phyloP scores from a whole-genome alignment of 2,113 vertebrate genomes.

The Sprattus sprattus region DNA sequence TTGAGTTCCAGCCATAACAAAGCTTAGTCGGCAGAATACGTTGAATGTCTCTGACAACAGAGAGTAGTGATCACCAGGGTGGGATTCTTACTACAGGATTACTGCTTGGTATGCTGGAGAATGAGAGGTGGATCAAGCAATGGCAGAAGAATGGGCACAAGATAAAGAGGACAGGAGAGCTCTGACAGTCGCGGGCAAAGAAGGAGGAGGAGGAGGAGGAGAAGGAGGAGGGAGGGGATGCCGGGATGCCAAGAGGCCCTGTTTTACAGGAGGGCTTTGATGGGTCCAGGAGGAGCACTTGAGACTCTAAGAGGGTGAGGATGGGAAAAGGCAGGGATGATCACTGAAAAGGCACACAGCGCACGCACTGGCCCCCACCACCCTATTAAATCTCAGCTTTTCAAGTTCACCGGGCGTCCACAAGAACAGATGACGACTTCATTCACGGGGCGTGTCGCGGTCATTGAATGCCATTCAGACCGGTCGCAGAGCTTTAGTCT shows the following conservation, averaged over 20 bases:
- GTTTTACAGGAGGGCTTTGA: slow-evolving; percentile 14
- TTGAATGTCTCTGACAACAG: background rate
- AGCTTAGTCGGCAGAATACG: background rate
- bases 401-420: background rate
- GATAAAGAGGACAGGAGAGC: background rate
- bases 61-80: background rate
- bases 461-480: background rate
- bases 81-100: background rate
- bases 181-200: background rate
- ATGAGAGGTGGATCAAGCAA: background rate
- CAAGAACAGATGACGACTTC: background rate
- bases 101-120: background rate
- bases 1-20: background rate
- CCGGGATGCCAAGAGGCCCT: background rate
- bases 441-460: background rate
- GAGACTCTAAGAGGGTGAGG: background rate
- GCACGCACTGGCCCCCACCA: background rate
- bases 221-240: background rate
- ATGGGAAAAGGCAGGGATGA: background rate
- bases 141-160: background rate
- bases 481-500: background rate
- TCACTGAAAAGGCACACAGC: background rate
- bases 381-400: background rate
- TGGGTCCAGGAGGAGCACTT: slow-evolving; percentile 15
- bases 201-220: background rate